Percentiles rank a stretch among this genome's conserved stretches.
phyloP scores from a whole-genome alignment of 2,113 vertebrate species.

The Poeciliopsis occidentalis region DNA sequence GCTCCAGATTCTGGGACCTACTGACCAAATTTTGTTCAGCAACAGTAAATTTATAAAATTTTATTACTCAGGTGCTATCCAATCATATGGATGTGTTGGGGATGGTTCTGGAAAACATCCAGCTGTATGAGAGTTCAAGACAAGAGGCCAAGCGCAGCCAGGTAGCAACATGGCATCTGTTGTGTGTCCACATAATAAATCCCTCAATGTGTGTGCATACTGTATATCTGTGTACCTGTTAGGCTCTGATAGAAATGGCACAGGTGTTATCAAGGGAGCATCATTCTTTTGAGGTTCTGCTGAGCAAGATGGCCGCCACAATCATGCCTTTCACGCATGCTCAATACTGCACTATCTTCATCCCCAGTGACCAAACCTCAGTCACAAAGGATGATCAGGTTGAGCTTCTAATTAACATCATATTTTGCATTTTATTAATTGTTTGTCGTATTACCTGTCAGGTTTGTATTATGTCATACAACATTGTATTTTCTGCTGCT shows the following conservation, averaged over 20 bases:
- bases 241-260: constrained; percentile 67
- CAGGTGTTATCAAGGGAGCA: constrained; percentile 58
- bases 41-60: too few species aligned
- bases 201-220: background rate
- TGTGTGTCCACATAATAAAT: background rate
- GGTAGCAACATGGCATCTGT: constrained; percentile 26
- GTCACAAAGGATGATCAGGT: constrained; percentile 16
- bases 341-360: constrained; percentile 69
- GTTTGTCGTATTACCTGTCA: background rate
- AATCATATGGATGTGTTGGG: constrained; percentile 65
- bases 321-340: constrained; percentile 66
- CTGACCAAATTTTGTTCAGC: too few species aligned
- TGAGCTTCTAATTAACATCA: background rate
- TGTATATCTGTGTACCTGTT: background rate
- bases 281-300: constrained; percentile 58
- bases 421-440: background rate
- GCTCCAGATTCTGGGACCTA: too few species aligned
- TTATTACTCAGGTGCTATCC: constrained; percentile 46
- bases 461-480: too few species aligned
- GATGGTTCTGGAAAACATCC: constrained; percentile 68
- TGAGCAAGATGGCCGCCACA: constrained; percentile 66
- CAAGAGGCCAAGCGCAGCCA: constrained; percentile 69
- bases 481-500: background rate
- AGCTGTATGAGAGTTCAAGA: constrained; percentile 66
- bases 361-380: constrained; percentile 23